A percentile compares a stretch with the other conserved stretches of the same genome.
Evolutionary conservation across 2,113 vertebrate genomes (phyloP).

Genomic region (Scortum barcoo): DNA sequence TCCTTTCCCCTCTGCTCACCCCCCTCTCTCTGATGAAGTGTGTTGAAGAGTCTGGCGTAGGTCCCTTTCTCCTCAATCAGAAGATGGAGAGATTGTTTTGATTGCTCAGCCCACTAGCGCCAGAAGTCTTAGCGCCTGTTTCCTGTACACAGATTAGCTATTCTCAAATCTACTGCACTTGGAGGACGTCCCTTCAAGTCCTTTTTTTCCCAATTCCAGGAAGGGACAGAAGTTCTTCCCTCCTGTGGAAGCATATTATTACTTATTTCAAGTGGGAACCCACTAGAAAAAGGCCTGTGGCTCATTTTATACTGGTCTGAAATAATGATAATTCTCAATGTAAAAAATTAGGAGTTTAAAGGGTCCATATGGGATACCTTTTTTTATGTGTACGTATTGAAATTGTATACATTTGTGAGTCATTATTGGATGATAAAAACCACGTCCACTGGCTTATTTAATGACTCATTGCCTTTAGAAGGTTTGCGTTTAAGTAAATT

Average conservation of each 20-base stretch:
- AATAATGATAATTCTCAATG: constrained; percentile 48
- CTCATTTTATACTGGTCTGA: constrained; percentile 34
- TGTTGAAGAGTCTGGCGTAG: constrained; percentile 59
- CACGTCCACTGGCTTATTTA: constrained; percentile 1
- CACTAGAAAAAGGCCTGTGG: constrained; percentile 61
- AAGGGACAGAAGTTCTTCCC: constrained; percentile 59
- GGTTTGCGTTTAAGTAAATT: not conserved
- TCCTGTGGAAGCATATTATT: constrained; percentile 64
- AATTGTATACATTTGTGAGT: constrained; percentile 35
- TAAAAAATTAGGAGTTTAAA: constrained; percentile 46
- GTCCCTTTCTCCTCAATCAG: constrained; percentile 65
- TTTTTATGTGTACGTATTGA: constrained; percentile 15
- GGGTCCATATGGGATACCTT: constrained; percentile 11
- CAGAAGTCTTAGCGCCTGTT: constrained; percentile 76
- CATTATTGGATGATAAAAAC: constrained; percentile 5
- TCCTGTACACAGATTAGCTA: constrained; percentile 75
- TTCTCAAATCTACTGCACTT: constrained; percentile 68
- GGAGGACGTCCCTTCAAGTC: constrained; percentile 43
- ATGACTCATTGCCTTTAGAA: not conserved
- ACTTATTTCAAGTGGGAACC: constrained; percentile 66
- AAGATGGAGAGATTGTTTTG: constrained; percentile 79
- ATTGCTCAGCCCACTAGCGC: constrained; percentile 77
- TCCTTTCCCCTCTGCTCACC: constrained; percentile 32
- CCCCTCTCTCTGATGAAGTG: constrained; percentile 32
- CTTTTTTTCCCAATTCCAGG: constrained; percentile 55